phyloP scores from a whole-genome alignment of 2,113 vertebrate species.

The Brachyistius frenatus region DNA sequence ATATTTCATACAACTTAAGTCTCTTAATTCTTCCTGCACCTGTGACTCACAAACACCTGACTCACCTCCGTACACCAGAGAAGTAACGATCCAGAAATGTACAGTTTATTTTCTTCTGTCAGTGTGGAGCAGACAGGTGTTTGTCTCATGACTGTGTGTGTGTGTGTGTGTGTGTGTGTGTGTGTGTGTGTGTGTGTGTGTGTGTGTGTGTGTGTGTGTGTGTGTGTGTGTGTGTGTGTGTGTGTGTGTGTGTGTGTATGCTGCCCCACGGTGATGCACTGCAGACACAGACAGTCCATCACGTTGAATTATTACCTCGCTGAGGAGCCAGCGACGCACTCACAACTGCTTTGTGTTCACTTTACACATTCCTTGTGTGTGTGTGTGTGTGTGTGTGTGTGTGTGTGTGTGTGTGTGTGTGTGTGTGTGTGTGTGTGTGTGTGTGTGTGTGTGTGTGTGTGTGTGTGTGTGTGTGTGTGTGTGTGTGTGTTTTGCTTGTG shows the following conservation, averaged over 20 bases:
- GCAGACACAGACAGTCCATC: conserved; percentile 73
- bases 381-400: neutral
- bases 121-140: conserved; percentile 43
- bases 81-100: conserved; percentile 2
- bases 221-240: conserved; percentile 49
- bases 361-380: conserved; percentile 42
- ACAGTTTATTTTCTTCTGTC: conserved; percentile 22
- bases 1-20: too few species aligned
- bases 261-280: conserved; percentile 66
- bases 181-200: conserved; percentile 39
- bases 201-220: conserved; percentile 28
- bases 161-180: conserved; percentile 43
- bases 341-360: conserved; percentile 64
- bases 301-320: conserved; percentile 72
- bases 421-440: conserved; percentile 7
- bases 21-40: neutral
- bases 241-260: conserved; percentile 25
- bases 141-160: conserved; percentile 33
- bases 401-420: conserved; percentile 14
- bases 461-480: conserved; percentile 9
- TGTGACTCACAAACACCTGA: too few species aligned
- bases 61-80: neutral
- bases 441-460: neutral
- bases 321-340: conserved; percentile 49
- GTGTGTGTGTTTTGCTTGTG: conserved; percentile 25